A percentile compares a stretch with the other conserved stretches of the same genome.
phyloP scores from a whole-genome alignment of 1,140 invertebrate genomes.

The Polypedilum pembai region DNA sequence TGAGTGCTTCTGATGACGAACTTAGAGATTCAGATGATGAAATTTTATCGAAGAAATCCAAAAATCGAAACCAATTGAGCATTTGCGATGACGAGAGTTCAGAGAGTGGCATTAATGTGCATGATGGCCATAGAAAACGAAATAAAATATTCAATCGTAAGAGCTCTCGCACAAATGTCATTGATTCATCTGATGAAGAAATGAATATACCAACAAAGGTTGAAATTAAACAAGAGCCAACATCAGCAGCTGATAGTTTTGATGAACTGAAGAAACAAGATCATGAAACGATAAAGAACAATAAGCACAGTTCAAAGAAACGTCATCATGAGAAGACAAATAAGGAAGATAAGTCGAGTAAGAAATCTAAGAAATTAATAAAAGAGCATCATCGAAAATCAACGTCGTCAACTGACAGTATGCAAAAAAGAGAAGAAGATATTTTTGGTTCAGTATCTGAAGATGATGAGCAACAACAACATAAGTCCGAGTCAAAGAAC shows the following conservation, averaged over 20 bases:
- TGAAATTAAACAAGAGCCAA: constrained; percentile 31
- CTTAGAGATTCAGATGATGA: constrained; percentile 42
- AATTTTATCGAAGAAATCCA: constrained; percentile 33
- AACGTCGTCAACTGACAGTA: constrained; percentile 31
- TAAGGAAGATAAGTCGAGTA: constrained; percentile 65
- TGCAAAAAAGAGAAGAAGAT: constrained; percentile 60
- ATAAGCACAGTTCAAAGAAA: constrained; percentile 31
- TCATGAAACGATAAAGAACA: constrained; percentile 41
- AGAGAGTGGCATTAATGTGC: constrained; percentile 38
- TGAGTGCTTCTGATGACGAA: constrained; percentile 35
- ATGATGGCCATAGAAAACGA: constrained; percentile 33
- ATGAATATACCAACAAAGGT: constrained; percentile 32
- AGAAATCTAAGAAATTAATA: constrained; percentile 51
- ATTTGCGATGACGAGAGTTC: constrained; percentile 43
- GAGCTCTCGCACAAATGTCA: constrained; percentile 49
- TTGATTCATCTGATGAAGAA: constrained; percentile 52
- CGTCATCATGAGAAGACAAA: constrained; percentile 46
- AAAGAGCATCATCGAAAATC: constrained; percentile 32
- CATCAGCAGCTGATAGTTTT: constrained; percentile 40
- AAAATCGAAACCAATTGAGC: constrained; percentile 29
- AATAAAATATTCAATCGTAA: constrained; percentile 40
- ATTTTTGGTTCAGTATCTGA: constrained; percentile 81
- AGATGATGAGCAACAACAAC: constrained; percentile 45
- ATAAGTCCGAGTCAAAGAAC: constrained; percentile 36
- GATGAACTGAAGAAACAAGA: constrained; percentile 42